Base-by-base conservation (phyloP, 2,797 vertebrate species). In the Mormyrus proboscirostris region DNA sequence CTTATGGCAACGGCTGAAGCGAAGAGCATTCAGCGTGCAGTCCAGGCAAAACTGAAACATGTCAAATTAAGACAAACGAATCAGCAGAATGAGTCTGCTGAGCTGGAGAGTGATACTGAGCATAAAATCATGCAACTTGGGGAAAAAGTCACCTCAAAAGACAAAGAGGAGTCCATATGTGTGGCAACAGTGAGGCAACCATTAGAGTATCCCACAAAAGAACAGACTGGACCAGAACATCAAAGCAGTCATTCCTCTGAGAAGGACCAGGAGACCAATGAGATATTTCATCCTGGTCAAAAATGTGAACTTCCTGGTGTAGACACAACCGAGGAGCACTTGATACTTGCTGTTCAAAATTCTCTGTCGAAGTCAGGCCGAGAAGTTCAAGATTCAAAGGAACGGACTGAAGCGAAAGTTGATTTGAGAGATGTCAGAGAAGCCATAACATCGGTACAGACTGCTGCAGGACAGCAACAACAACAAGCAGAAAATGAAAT, bases 231-330 rank as follows among this genome's bases (percentile, higher is more conserved):
- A 88, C 90, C 95, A 90, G 95, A 95, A 93, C 95, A 93, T 92
- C 93, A 94, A 96, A 97, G 99, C 97, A 98, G 98, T 97, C 98
- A 98, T 99, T 95, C 94, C 93, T 93, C 95, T 90, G 93, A 95
- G 92, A 95, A 93, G 93, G 91, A 92, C 93, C 94, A 94, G 91
- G 92, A 93, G 92, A 90, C 90, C 92, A 93, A 94, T 93, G 93
- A 91, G 22, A 93, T 94, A 87, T 91, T 90, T 94, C 93, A 95
- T 86, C 86, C 93, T 94, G 94, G 92, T 94, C 94, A 94, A 93
- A 93, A 94, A 91, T 91, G 89, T 87, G 92, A 93, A 93, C 90
- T 90, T 91, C 88, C 91, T 93, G 95, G 93, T 90, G 91, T 94
- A 93, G 94, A 94, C 94, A 94, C 96, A 88, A 93, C 93, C 92